Conservation (phyloP, 92 coral and sea anemone species). For the Siderastrea siderea region DNA sequence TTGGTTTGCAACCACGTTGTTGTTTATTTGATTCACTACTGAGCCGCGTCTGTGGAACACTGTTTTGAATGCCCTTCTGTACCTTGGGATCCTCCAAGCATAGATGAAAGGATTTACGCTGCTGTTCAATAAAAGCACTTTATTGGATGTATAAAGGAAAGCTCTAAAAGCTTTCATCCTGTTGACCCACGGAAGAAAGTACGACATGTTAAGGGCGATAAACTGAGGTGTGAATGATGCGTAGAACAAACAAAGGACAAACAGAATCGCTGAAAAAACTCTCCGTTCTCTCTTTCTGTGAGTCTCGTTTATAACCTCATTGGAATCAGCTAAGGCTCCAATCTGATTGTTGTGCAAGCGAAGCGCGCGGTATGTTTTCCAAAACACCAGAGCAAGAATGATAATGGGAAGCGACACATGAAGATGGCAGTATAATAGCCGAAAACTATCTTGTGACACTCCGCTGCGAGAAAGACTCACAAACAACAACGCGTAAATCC, state of each 20-base stretch:
- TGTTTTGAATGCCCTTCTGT: neutral
- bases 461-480: constrained; percentile 2
- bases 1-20: neutral
- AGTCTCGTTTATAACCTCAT: neutral
- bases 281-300: constrained; percentile 4
- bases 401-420: neutral
- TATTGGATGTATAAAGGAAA: neutral
- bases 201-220: neutral
- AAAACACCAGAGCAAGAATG: neutral
- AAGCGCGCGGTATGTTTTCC: constrained; percentile 5
- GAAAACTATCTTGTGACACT: neutral
- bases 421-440: neutral
- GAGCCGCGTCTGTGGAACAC: neutral
- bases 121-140: neutral
- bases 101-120: constrained; percentile 4
- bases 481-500: constrained; percentile 3
- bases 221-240: constrained; percentile 1
- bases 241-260: neutral
- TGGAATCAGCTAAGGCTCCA: neutral
- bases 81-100: constrained; percentile 9
- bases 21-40: neutral
- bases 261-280: neutral
- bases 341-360: neutral
- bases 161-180: neutral
- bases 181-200: neutral